Percentiles rank a stretch among this genome's conserved stretches.
phyloP scores from a whole-genome alignment of 2,888 invertebrate species.

The Neoascia interrupta region DNA sequence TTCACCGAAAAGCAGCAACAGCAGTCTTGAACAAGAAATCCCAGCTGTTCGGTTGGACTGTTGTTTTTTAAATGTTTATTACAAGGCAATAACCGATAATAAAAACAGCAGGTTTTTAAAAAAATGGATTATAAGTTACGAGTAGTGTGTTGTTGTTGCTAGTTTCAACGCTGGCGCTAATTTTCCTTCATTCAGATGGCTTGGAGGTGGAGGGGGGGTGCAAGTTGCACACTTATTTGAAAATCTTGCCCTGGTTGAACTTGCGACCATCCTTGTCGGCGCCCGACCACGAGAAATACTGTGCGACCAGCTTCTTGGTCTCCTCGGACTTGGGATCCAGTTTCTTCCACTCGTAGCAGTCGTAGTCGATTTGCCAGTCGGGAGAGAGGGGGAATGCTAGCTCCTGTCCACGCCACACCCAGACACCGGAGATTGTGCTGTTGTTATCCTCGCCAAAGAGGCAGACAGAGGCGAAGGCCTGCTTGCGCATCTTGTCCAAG shows the following conservation, averaged over 20 bases:
- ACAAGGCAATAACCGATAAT: constrained; percentile 65
- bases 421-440: constrained; percentile 96
- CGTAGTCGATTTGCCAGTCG: constrained; percentile 98
- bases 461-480: constrained; percentile 95
- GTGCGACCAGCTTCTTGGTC: constrained; percentile 91
- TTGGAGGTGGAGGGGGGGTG: not conserved
- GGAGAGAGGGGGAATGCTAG: constrained; percentile 93
- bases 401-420: constrained; percentile 98
- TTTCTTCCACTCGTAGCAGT: constrained; percentile 97
- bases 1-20: not conserved
- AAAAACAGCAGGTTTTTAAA: constrained; percentile 61
- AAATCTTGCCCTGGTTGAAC: constrained; percentile 99
- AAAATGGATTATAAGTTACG: constrained; percentile 68
- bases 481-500: constrained; percentile 98
- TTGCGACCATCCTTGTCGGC: constrained; percentile 91
- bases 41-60: constrained; percentile 29
- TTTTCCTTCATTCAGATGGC: constrained; percentile 1
- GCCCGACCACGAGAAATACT: constrained; percentile 95
- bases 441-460: constrained; percentile 96
- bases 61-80: constrained; percentile 54
- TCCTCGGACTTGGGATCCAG: constrained; percentile 89
- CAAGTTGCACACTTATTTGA: constrained; percentile 89
- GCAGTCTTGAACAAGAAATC: too few species aligned
- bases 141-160: constrained; percentile 54
- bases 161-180: constrained; percentile 40